Evolutionary conservation across 2,797 vertebrate species (phyloP), one percentile per base, ranked within the genome.

Genomic region (Telmatherina bonti): DNA sequence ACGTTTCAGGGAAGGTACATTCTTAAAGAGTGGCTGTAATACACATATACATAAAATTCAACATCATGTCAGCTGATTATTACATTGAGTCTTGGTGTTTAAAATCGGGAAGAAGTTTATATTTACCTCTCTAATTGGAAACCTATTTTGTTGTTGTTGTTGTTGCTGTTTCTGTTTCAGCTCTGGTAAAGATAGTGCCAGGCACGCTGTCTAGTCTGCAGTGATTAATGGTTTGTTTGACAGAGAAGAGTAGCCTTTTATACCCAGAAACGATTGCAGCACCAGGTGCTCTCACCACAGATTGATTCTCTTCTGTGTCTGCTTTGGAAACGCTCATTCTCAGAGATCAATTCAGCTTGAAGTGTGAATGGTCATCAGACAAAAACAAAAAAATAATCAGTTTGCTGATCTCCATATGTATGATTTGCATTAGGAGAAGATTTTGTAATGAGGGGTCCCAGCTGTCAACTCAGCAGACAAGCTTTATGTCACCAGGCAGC

Each of bases 191-290:
- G 65, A 67, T 60, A 70, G 51, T 7, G 26, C 31, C 15, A 13
- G 76, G 76, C 74, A 55, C 71, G 60, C 66, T 67, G 70, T 87
- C 89, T 84, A 87, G 78, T 85, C 89, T 84, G 74, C 43, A 15
- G 70, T 90, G 91, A 93, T 93, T 92, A 91, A 93, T 90, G 85
- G 88, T 89, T 90, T 91, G 92, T 92, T 92, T 91, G 86, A 90
- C 78, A 79, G 79, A 85, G 74, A 86, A 82, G 71, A 57, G 61
- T 62, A 83, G 82, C 83, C 76, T 90, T 86, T 85, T 85, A 86
- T 90, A 83, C 84, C 66, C 70, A 72, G 69, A 84, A 88, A 91
- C 83, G 81, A 89, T 81, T 70, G 85, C 78, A 82, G 85, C 30
- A 49, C 85, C 33, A 30, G 68, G 68, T 76, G 82, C 81, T 85